Conservation (phyloP, 2,888 invertebrate species). For the Petrophora chlorosata region DNA sequence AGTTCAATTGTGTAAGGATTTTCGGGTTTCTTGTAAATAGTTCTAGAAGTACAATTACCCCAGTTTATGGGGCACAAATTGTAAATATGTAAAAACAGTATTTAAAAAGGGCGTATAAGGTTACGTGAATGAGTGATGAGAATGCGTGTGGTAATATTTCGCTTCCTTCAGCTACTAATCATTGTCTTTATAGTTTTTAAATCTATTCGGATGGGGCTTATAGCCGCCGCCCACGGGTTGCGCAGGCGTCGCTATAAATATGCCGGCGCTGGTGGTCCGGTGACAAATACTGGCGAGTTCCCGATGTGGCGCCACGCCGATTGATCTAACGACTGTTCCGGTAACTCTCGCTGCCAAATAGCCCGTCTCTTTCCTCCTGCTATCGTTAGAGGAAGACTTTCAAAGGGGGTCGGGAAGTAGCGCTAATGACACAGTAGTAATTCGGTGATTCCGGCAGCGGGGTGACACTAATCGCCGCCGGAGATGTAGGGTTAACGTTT, state of each 20-base stretch:
- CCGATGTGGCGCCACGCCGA: conserved; percentile 72
- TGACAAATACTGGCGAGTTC: conserved; percentile 78
- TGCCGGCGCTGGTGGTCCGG: conserved; percentile 80
- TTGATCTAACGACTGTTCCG: conserved; percentile 73
- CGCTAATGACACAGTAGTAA: conserved; percentile 64
- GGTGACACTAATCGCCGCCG: conserved; percentile 66
- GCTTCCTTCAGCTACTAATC: conserved; percentile 45
- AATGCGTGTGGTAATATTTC: conserved; percentile 40
- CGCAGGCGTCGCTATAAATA: conserved; percentile 80
- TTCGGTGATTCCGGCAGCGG: conserved; percentile 63
- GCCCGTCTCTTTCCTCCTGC: conserved; percentile 40
- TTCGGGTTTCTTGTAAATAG: conserved; percentile 25
- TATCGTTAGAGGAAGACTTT: conserved; percentile 37
- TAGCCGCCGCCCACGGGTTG: conserved; percentile 70
- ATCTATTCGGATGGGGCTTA: conserved; percentile 53
- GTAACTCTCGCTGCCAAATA: conserved; percentile 51
- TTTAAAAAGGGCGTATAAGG: conserved; percentile 57
- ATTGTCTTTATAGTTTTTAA: conserved; percentile 49
- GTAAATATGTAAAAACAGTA: conserved; percentile 61
- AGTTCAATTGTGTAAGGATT: too few relatives aligned
- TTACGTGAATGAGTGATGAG: conserved; percentile 40
- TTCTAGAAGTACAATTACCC: conserved; percentile 22
- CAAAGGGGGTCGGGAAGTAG: conserved; percentile 62
- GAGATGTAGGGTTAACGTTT: conserved; percentile 55
- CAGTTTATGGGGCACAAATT: conserved; percentile 49